Percentiles rank a stretch among this genome's conserved stretches.
phyloP scores from a whole-genome alignment of 2,113 vertebrate species.

The Arenaria interpres region DNA sequence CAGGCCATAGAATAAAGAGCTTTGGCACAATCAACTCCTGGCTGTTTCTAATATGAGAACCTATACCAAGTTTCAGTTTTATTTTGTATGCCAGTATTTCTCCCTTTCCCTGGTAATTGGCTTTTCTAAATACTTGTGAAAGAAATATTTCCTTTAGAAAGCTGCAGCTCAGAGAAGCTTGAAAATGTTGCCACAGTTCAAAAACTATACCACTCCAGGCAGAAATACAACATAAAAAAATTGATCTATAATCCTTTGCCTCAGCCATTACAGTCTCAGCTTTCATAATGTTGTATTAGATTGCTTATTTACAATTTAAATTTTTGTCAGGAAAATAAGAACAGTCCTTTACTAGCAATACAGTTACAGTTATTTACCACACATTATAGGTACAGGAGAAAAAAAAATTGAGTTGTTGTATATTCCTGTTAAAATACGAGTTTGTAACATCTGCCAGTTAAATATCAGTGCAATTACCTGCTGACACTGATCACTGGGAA shows the following conservation, averaged over 20 bases:
- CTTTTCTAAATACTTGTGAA: not conserved
- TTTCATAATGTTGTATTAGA: not conserved
- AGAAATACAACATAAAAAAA: not conserved
- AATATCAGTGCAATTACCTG: not conserved
- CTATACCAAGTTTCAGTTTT: not conserved
- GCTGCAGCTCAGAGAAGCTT: not conserved
- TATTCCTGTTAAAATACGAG: not conserved
- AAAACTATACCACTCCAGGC: not conserved
- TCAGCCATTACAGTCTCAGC: not conserved
- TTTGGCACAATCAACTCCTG: constrained; percentile 22
- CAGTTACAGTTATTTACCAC: not conserved
- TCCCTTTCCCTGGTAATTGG: not conserved
- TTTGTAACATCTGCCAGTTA: not conserved
- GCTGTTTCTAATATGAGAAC: constrained; percentile 52
- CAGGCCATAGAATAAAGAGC: constrained; percentile 51
- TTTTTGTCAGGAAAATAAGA: not conserved
- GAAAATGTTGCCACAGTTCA: not conserved
- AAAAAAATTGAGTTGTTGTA: not conserved
- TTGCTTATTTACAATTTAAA: not conserved
- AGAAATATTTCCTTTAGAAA: not conserved
- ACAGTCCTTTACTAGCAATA: not conserved
- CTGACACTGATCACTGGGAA: not conserved
- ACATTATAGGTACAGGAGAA: not conserved
- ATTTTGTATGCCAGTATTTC: not conserved
- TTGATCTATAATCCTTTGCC: not conserved